A percentile compares a stretch with the other conserved stretches of the same genome.
phyloP scores from a whole-genome alignment of 2,888 invertebrate genomes.

The Fissipunctia ypsillon region DNA sequence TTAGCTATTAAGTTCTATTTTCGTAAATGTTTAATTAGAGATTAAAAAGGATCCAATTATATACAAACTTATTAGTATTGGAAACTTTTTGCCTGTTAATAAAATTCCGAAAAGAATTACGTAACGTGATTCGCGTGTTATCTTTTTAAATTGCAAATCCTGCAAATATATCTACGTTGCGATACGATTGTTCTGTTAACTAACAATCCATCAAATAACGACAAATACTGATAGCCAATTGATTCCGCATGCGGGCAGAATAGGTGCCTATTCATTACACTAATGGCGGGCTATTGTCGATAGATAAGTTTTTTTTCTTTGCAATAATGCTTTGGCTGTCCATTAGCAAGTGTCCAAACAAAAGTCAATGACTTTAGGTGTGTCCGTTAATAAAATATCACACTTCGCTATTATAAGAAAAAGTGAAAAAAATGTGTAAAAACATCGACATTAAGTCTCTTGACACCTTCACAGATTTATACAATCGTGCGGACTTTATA shows the following conservation, averaged over 20 bases:
- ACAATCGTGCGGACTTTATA: constrained; percentile 40
- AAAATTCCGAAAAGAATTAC: constrained; percentile 28
- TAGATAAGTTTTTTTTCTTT: constrained; percentile 68
- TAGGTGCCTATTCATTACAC: constrained; percentile 77
- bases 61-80: constrained; percentile 15
- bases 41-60: constrained; percentile 30
- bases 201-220: constrained; percentile 73
- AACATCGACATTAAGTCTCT: constrained; percentile 37
- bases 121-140: constrained; percentile 25
- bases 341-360: constrained; percentile 79
- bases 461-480: constrained; percentile 55
- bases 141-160: constrained; percentile 49
- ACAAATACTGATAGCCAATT: constrained; percentile 74
- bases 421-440: constrained; percentile 50
- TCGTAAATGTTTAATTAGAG: constrained; percentile 12
- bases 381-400: constrained; percentile 72
- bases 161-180: constrained; percentile 42
- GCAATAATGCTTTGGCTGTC: constrained; percentile 69
- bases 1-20: constrained; percentile 60
- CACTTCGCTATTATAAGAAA: constrained; percentile 51
- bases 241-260: constrained; percentile 74
- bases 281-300: constrained; percentile 80
- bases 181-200: constrained; percentile 54
- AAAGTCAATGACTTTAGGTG: constrained; percentile 75
- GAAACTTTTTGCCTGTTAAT: constrained; percentile 9